These are phyloP conservation scores for Cybosia mesomella DNA, from an alignment of 2,888 invertebrate species.

Conservation along the genomic window DNA sequence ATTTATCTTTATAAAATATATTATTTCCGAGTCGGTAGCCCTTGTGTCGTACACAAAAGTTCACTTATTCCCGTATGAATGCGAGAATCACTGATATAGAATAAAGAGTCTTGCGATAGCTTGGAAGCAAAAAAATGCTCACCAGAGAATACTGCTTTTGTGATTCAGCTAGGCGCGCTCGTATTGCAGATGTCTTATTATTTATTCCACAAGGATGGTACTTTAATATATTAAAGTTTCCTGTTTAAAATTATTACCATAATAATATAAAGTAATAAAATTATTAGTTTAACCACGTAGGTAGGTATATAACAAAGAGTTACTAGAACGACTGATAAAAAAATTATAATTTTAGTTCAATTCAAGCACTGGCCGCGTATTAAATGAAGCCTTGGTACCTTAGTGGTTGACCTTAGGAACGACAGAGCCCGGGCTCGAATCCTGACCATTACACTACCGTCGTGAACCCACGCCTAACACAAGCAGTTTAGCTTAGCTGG, in stretches of 20 bases:
- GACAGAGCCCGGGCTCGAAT: too few species aligned
- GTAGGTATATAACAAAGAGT: background rate
- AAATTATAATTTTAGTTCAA: too few species aligned
- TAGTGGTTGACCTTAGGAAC: too few species aligned
- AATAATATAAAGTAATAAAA: background rate
- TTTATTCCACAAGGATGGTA: conserved; percentile 32
- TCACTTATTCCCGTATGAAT: conserved; percentile 61
- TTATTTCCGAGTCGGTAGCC: conserved; percentile 28
- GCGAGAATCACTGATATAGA: conserved; percentile 61
- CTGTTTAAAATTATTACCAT: conserved; percentile 15
- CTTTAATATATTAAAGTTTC: conserved; percentile 15
- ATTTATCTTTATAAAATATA: conserved; percentile 9
- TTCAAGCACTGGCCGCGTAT: too few species aligned
- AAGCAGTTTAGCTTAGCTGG: too few species aligned
- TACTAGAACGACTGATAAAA: too few species aligned
- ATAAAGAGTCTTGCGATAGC: conserved; percentile 56
- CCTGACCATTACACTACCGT: too few species aligned
- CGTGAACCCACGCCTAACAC: too few species aligned
- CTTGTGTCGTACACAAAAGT: conserved; percentile 42
- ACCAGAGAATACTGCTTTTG: conserved; percentile 47
- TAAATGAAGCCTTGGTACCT: too few species aligned
- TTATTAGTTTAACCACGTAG: background rate
- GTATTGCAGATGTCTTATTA: conserved; percentile 43
- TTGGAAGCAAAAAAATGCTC: conserved; percentile 53
- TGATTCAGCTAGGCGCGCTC: conserved; percentile 38